These are phyloP conservation scores for Drosophila mimica DNA, from an alignment of 2,888 invertebrate genomes.

Conservation along the genomic window DNA sequence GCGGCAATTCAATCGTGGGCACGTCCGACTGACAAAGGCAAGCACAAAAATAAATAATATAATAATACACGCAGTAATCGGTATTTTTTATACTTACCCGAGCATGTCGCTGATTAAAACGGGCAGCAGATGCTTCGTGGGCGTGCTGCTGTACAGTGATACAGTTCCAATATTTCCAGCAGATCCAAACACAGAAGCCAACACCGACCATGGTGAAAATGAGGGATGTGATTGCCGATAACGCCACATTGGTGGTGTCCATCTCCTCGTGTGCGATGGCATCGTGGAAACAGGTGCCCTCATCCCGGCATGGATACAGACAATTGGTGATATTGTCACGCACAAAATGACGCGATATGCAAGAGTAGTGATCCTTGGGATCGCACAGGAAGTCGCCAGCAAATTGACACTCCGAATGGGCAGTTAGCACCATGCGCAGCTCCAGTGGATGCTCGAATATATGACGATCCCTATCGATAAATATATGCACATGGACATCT, in stretches of 20 bases:
- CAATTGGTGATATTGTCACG: constrained; percentile 84
- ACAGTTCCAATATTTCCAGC: constrained; percentile 85
- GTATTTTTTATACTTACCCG: constrained; percentile 48
- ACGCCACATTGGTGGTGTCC: constrained; percentile 82
- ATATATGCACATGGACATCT: constrained; percentile 78
- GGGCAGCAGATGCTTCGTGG: constrained; percentile 82
- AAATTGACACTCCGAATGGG: constrained; percentile 81
- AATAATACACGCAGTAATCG: background rate
- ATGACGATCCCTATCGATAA: constrained; percentile 72
- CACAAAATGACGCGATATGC: constrained; percentile 83
- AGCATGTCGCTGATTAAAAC: constrained; percentile 69
- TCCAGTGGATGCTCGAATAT: constrained; percentile 79
- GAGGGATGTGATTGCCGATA: constrained; percentile 83
- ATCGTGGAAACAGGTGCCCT: constrained; percentile 81
- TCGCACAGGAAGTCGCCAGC: constrained; percentile 81
- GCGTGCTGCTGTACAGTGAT: constrained; percentile 83
- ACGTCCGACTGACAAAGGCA: constrained; percentile 65
- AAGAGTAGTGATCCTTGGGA: constrained; percentile 78
- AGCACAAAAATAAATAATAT: background rate
- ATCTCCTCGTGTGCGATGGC: constrained; percentile 74
- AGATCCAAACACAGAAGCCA: constrained; percentile 83
- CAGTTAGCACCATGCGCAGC: constrained; percentile 82
- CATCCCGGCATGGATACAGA: constrained; percentile 83
- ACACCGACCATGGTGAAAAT: constrained; percentile 84
- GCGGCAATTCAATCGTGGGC: constrained; percentile 80